These are phyloP conservation scores for Mormyrops boulengeri DNA, from an alignment of 2,797 vertebrate species.

Conservation along the genomic window DNA sequence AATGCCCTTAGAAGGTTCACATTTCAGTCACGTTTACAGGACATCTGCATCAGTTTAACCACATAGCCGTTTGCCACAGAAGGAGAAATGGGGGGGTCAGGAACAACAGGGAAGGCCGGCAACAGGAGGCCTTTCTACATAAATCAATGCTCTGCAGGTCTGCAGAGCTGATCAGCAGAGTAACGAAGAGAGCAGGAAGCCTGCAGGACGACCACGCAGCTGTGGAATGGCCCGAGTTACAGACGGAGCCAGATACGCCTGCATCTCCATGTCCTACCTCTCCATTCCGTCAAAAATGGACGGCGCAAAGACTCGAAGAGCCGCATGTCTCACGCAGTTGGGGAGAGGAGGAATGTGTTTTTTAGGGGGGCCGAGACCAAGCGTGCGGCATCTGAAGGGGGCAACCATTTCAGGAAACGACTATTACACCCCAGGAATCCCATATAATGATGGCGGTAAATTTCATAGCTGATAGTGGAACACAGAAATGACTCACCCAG, in stretches of 20 bases:
- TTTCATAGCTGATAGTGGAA: background rate
- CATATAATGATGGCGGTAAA: background rate
- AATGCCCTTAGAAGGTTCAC: background rate
- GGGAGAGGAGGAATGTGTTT: background rate
- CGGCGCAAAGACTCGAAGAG: background rate
- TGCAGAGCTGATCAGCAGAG: background rate
- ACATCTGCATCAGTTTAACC: background rate
- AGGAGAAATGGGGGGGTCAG: background rate
- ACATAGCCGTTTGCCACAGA: background rate
- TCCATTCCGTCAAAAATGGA: background rate
- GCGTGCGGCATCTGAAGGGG: background rate
- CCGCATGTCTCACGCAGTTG: background rate
- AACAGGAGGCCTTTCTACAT: background rate
- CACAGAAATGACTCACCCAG: background rate
- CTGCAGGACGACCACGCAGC: slow-evolving; percentile 7
- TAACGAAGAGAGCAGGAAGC: slow-evolving; percentile 5
- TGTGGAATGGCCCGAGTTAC: slow-evolving; percentile 24
- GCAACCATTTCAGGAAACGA: background rate
- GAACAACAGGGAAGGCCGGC: background rate
- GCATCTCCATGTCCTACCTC: background rate
- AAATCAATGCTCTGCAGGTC: background rate
- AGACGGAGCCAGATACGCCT: background rate
- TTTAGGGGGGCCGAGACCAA: background rate
- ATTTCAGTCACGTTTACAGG: background rate
- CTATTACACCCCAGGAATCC: background rate